Base-by-base conservation (phyloP, 2,888 invertebrate genomes). In the Adelphocoris suturalis region DNA sequence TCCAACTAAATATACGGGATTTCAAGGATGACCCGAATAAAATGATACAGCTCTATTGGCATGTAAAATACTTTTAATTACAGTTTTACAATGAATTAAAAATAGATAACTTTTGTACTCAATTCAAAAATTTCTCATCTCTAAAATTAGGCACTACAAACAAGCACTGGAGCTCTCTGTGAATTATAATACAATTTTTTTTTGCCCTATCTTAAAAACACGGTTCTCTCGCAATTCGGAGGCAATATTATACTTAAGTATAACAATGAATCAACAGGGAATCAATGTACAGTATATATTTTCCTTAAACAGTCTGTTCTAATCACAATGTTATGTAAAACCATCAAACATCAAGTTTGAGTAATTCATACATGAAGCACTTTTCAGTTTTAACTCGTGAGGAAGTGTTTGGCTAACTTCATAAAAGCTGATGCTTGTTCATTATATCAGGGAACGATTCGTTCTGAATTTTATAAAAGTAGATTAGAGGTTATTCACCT, bases 41-140 rank as follows among this genome's bases (percentile, higher is more conserved):
- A 37, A 37, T 37, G 37, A 37, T 37, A 7, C 37, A 37, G 37
- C 37, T 1, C n/a, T 19, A 19, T 19, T 82, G 82, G 82, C 82
- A 82, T 85, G 86, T 86, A 86, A 86, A 86, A 86, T 86, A 86
- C 75, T 75, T 86, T 86, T 75, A 48, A 68, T 86, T 75, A 86
- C 86, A 68, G 75, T 75, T 86, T 86, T 86, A 86, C 86, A 86
- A 46, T 28, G 86, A 86, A 86, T 68, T 86, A 76, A 86, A 86
- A 86, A 86, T 86, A 86, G 86, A 86, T 86, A 86, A 86, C 68
- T 86, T 68, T 86, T 75, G 86, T 68, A 86, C 86, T 86, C 86
- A 76, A 86, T 76, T 48, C 86, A 86, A 86, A 85, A 75, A 86
- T 55, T 61, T 68, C 0, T 76, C 76, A 47, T 23, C 48, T 82